These are phyloP conservation scores for Tiliacea aurago DNA, from an alignment of 2,888 invertebrate species.

Conservation along the genomic window DNA sequence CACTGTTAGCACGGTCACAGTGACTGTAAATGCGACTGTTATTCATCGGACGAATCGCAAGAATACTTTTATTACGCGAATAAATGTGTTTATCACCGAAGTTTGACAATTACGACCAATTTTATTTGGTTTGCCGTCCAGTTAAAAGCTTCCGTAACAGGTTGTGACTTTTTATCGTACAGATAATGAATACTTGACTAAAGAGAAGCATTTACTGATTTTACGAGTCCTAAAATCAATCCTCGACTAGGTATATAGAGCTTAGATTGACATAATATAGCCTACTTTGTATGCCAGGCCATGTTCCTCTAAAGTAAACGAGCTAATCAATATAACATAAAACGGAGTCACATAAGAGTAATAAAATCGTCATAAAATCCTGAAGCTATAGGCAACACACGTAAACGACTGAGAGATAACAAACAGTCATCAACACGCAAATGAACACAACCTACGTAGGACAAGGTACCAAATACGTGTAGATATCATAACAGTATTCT, in stretches of 20 bases:
- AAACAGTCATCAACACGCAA: conserved; percentile 51
- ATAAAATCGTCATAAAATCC: conserved; percentile 58
- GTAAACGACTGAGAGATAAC: conserved; percentile 46
- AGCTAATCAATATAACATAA: conserved; percentile 54
- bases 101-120: conserved; percentile 38
- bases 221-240: conserved; percentile 32
- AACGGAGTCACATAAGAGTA: conserved; percentile 43
- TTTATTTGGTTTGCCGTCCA: conserved; percentile 38
- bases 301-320: conserved; percentile 40
- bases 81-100: conserved; percentile 44
- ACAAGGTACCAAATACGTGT: background rate
- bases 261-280: conserved; percentile 12
- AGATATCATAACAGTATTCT: background rate
- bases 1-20: conserved; percentile 2
- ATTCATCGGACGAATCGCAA: conserved; percentile 23
- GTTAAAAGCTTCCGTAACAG: conserved; percentile 20
- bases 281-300: conserved; percentile 32
- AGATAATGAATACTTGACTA: conserved; percentile 13
- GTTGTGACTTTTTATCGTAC: conserved; percentile 25
- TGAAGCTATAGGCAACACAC: conserved; percentile 48
- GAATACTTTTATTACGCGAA: conserved; percentile 39
- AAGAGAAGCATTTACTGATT: conserved; percentile 9
- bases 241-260: background rate
- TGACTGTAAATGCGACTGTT: conserved; percentile 8
- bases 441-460: conserved; percentile 23